A percentile compares a stretch with the other conserved stretches of the same genome.
These are phyloP conservation scores for Neoascia interrupta DNA, from an alignment of 2,888 invertebrate genomes.

Conservation along the genomic window DNA sequence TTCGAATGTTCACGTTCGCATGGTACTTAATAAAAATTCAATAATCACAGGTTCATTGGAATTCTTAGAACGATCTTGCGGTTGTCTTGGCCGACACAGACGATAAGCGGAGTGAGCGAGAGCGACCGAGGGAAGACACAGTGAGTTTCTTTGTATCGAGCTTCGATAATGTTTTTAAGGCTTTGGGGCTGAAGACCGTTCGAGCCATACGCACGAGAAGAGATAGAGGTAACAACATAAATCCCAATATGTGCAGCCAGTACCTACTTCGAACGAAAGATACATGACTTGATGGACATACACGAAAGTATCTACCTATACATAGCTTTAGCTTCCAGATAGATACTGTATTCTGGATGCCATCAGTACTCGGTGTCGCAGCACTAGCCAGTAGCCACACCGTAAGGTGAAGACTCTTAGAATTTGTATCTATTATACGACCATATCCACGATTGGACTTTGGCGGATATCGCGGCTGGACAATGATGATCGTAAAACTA, in stretches of 20 bases:
- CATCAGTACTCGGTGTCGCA: constrained; percentile 35
- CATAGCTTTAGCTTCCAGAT: constrained; percentile 26
- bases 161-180: constrained; percentile 25
- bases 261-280: constrained; percentile 42
- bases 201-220: constrained; percentile 49
- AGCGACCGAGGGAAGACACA: constrained; percentile 64
- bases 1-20: constrained; percentile 68
- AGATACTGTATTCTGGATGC: constrained; percentile 57
- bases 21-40: constrained; percentile 70
- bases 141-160: constrained; percentile 50
- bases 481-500: constrained; percentile 65
- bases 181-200: constrained; percentile 33
- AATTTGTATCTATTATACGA: constrained; percentile 62
- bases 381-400: constrained; percentile 4
- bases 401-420: constrained; percentile 47
- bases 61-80: constrained; percentile 70
- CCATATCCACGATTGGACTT: constrained; percentile 63
- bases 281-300: constrained; percentile 57
- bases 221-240: constrained; percentile 43
- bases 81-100: constrained; percentile 68
- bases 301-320: constrained; percentile 16
- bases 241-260: constrained; percentile 64
- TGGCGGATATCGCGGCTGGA: constrained; percentile 67
- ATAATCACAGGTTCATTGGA: constrained; percentile 69
- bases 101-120: constrained; percentile 59